Percentiles rank a stretch among this genome's conserved stretches.
Evolutionary conservation across 2,888 invertebrate species (phyloP).

Genomic region (Apeira syringaria): DNA sequence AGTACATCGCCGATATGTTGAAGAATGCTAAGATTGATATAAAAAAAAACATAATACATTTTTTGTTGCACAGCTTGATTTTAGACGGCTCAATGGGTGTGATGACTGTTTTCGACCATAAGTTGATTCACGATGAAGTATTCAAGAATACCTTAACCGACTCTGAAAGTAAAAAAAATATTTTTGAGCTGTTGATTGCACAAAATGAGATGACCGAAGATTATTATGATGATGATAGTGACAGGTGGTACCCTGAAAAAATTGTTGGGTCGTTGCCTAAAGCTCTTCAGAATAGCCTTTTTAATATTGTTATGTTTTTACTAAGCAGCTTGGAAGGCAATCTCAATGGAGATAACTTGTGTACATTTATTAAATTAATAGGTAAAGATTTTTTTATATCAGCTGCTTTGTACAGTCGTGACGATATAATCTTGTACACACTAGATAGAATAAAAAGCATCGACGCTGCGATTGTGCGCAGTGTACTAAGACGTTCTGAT

Average conservation of each 20-base stretch:
- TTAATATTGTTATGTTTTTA: constrained; percentile 1
- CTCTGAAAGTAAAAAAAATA: background rate
- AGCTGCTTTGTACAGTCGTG: background rate
- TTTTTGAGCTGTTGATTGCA: background rate
- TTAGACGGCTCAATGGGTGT: background rate
- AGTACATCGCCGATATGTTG: constrained; percentile 7
- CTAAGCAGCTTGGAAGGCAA: background rate
- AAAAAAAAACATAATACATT: constrained; percentile 1
- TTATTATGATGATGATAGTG: background rate
- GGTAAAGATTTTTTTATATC: background rate
- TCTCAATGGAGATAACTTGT: background rate
- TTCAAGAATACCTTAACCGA: background rate
- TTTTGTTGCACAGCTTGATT: background rate
- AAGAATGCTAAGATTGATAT: background rate
- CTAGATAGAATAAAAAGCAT: background rate
- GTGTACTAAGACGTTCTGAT: background rate
- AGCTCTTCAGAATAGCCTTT: background rate
- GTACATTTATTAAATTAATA: background rate
- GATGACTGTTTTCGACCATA: constrained; percentile 3
- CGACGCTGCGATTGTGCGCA: background rate
- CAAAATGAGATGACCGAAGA: constrained; percentile 2
- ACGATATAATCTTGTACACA: background rate
- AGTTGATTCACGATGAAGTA: constrained; percentile 1
- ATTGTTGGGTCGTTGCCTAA: background rate
- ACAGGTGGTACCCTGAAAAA: background rate